Conservation (phyloP, 2,797 vertebrate species). For the Carapus acus region DNA sequence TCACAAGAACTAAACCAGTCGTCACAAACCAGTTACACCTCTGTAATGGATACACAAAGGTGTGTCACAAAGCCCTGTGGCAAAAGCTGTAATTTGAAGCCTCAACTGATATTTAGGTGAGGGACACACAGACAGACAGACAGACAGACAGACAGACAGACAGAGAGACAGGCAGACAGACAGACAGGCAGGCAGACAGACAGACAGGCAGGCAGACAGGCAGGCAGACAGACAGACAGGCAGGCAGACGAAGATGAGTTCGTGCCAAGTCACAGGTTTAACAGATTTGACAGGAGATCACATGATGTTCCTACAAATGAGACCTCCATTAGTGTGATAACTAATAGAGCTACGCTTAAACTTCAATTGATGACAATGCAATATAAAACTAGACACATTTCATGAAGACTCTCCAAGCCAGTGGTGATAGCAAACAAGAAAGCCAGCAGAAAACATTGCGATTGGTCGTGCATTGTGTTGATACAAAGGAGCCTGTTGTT, state of each 20-base stretch:
- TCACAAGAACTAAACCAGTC: conserved; percentile 46
- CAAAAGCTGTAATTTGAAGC: conserved; percentile 68
- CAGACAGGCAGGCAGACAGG: conserved; percentile 6
- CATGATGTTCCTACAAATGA: conserved; percentile 45
- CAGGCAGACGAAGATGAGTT: conserved; percentile 3
- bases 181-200: conserved; percentile 12
- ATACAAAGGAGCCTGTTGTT: conserved; percentile 71
- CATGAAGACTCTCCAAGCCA: conserved; percentile 17
- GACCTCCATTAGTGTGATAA: conserved; percentile 21
- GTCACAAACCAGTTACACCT: conserved; percentile 69
- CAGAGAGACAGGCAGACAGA: conserved; percentile 12
- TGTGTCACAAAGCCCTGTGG: conserved; percentile 59
- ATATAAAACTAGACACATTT: conserved; percentile 39
- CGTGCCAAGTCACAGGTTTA: conserved; percentile 34
- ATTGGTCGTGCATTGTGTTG: conserved; percentile 48
- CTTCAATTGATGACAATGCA: neutral
- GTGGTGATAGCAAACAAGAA: conserved; percentile 52
- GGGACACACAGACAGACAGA: conserved; percentile 3
- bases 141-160: conserved; percentile 22
- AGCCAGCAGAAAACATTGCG: conserved; percentile 53
- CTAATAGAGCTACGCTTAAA: conserved; percentile 29
- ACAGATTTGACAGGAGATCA: conserved; percentile 35
- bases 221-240: conserved; percentile 10
- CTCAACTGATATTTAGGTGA: conserved; percentile 67
- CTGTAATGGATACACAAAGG: conserved; percentile 68